Evolutionary conservation across 1,140 invertebrate species (phyloP).

Genomic region (Pachypeltis micranthus): DNA sequence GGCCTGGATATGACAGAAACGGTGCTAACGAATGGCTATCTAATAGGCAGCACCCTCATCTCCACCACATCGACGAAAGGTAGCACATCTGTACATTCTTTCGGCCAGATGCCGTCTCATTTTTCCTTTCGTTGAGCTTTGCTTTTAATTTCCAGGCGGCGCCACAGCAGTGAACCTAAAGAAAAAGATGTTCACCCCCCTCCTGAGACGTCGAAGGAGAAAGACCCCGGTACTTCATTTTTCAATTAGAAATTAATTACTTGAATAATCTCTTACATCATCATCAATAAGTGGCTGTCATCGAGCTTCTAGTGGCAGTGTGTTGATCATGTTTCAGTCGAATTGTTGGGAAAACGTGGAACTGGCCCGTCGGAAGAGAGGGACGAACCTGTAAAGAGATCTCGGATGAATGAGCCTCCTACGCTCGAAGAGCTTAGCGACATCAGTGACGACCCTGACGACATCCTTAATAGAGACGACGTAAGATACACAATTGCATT

Average conservation of each 20-base stretch:
- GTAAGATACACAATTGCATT: slow-evolving; percentile 36
- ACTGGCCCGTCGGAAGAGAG: slow-evolving; percentile 9
- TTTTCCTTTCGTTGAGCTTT: too few species aligned
- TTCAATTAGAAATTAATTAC: not conserved
- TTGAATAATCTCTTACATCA: not conserved
- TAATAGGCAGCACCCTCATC: not conserved
- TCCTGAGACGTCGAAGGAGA: not conserved
- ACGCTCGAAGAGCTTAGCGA: slow-evolving; percentile 63
- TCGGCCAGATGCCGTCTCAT: too few species aligned
- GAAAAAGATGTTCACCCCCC: not conserved
- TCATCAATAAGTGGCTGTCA: too few species aligned
- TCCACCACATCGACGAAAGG: not conserved
- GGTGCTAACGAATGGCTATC: not conserved
- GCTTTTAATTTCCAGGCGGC: too few species aligned
- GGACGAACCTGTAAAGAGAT: slow-evolving; percentile 17
- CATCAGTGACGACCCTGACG: slow-evolving; percentile 75
- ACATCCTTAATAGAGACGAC: slow-evolving; percentile 66
- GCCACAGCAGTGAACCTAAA: not conserved
- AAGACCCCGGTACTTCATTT: not conserved
- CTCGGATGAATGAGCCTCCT: slow-evolving; percentile 18
- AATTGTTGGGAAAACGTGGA: not conserved
- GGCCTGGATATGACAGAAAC: not conserved
- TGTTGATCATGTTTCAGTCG: not conserved
- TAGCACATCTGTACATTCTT: too few species aligned
- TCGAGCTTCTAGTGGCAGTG: not conserved